Evolutionary conservation across 2,113 vertebrate genomes (phyloP).

Genomic region (Sisor rabdophorus): DNA sequence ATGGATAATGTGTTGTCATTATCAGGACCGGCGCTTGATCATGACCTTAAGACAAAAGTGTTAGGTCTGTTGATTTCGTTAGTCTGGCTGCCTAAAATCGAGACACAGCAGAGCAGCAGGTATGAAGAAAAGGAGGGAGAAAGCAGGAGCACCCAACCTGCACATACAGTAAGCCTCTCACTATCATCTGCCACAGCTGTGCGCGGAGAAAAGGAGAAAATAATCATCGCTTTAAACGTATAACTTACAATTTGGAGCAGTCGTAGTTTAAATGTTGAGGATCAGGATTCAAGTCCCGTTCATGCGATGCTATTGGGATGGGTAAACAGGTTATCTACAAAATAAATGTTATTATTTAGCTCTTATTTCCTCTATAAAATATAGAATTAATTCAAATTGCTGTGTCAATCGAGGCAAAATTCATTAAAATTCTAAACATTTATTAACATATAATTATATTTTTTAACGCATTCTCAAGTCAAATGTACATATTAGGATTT

Average conservation of each 20-base stretch:
- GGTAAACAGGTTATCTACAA: neutral
- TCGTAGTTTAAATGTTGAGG: too few species aligned
- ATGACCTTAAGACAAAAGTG: neutral
- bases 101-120: neutral
- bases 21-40: neutral
- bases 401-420: too few species aligned
- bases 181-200: neutral
- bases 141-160: conserved; percentile 80
- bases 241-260: neutral
- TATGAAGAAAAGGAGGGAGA: conserved; percentile 88
- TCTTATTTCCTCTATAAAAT: too few species aligned
- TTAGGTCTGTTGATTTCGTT: neutral
- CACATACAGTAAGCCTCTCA: conserved; percentile 86
- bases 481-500: too few species aligned
- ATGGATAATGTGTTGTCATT: neutral
- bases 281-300: too few species aligned
- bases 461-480: too few species aligned
- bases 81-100: neutral
- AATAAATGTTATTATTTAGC: too few species aligned
- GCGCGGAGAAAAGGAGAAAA: neutral
- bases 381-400: too few species aligned
- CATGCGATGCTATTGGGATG: too few species aligned
- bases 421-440: too few species aligned
- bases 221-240: neutral
- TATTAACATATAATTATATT: too few species aligned